Evolutionary conservation across 2,888 invertebrate genomes (phyloP), one percentile per base, ranked within the genome.

Genomic region (Cactoblastis cactorum): DNA sequence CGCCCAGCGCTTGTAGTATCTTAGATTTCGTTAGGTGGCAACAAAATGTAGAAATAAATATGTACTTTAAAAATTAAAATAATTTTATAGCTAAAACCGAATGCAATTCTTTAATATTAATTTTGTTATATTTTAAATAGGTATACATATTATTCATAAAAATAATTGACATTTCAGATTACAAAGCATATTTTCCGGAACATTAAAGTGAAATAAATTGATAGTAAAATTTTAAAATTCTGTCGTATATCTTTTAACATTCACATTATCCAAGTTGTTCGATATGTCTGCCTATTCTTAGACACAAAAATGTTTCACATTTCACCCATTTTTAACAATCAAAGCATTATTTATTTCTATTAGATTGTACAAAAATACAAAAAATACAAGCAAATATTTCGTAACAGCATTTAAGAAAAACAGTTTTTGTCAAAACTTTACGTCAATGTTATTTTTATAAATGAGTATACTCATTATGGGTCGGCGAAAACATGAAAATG

Each of bases 401-500:
- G 45, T 46, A 46, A 33, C n/a, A 45, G 19, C 12, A 11, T 9
- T 37, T 1, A 28, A 34, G 17, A 34, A 19, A 33, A 32, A 18
- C 32, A 8, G 14, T 4, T 38, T 38, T 39, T 33, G 17, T 49
- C 33, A 12, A 32, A 39, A 37, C 33, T 50, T 51, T 51, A 48
- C 50, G 45, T 49, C 45, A 48, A 50, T 45, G 53, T 56, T 58
- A 58, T 58, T 56, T 55, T 46, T 37, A 50, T 50, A 19, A 38
- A 37, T 46, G 49, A 45, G 33, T 53, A 55, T 51, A 53, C 55
- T 58, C 58, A 58, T 57, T 52, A 49, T 51, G 34, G 51, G 53
- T 52, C 52, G 45, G 50, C 56, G 45, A 52, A 53, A 56, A 58
- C 55, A 57, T 61, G 57, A 55, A 56, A 57, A 51, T 57, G 48